phyloP scores from a whole-genome alignment of 1,140 invertebrate species.

The Trachelipus rathkii region DNA sequence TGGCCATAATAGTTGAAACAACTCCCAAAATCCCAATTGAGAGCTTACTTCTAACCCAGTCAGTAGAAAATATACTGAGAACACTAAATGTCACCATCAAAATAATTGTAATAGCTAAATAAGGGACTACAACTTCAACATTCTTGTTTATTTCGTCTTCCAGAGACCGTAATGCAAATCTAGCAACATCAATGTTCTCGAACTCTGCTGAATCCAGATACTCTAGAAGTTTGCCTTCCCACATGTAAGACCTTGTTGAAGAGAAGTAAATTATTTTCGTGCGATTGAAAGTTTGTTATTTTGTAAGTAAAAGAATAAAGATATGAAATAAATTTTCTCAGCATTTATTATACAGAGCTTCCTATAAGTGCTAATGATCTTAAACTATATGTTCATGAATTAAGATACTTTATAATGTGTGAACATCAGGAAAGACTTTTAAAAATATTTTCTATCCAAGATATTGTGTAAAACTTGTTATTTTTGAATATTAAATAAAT shows the following conservation, averaged over 20 bases:
- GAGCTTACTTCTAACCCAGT: constrained; percentile 83
- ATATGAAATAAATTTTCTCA: too few relatives aligned
- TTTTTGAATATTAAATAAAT: too few relatives aligned
- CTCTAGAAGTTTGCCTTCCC: constrained; percentile 79
- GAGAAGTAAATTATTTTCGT: too few relatives aligned
- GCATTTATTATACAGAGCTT: too few relatives aligned
- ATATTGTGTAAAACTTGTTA: too few relatives aligned
- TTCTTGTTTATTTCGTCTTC: constrained; percentile 85
- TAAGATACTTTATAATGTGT: too few relatives aligned
- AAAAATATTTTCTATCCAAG: too few relatives aligned
- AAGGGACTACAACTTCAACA: constrained; percentile 79
- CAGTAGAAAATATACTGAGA: constrained; percentile 68
- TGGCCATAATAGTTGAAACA: constrained; percentile 81
- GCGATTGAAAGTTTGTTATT: too few relatives aligned
- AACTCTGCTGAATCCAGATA: constrained; percentile 66
- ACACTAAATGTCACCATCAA: constrained; percentile 77
- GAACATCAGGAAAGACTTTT: too few relatives aligned
- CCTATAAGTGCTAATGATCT: too few relatives aligned
- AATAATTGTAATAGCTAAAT: constrained; percentile 78
- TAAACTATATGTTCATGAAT: too few relatives aligned
- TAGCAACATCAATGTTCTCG: constrained; percentile 71
- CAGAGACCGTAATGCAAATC: constrained; percentile 78
- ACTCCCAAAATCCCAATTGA: constrained; percentile 88
- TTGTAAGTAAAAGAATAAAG: too few relatives aligned
- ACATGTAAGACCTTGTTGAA: constrained; percentile 65